phyloP scores from a whole-genome alignment of 2,797 vertebrate genomes.

The Schizothorax lantsangensis region DNA sequence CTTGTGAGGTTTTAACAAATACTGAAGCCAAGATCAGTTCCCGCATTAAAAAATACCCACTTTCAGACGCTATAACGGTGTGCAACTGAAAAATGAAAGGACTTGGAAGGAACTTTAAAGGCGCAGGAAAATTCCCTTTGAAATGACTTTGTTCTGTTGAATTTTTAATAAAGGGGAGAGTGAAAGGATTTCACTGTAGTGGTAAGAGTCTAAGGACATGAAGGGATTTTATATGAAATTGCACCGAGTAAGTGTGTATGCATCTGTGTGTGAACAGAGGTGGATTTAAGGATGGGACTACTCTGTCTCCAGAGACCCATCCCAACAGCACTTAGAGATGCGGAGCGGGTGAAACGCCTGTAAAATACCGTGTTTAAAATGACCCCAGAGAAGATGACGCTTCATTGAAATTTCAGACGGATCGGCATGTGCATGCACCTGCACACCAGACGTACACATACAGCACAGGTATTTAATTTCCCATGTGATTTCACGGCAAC shows the following conservation, averaged over 20 bases:
- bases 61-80: background rate
- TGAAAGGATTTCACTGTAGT: constrained; percentile 46
- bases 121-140: constrained; percentile 39
- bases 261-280: constrained; percentile 14
- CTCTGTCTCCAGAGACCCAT: constrained; percentile 5
- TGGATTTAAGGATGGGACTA: constrained; percentile 7
- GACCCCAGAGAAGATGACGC: constrained; percentile 28
- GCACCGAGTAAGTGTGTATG: background rate
- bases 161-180: constrained; percentile 47
- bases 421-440: background rate
- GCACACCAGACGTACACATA: background rate
- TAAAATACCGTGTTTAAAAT: constrained; percentile 42
- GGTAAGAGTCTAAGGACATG: constrained; percentile 29
- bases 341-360: constrained; percentile 4
- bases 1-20: background rate
- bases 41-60: background rate
- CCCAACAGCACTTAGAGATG: constrained; percentile 38
- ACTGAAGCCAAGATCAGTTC: background rate
- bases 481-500: constrained; percentile 3
- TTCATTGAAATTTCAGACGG: constrained; percentile 1
- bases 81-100: background rate
- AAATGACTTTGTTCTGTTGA: constrained; percentile 38
- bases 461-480: constrained; percentile 27
- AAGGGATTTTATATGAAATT: constrained; percentile 40
- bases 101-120: constrained; percentile 1